Percentiles rank a stretch among this genome's conserved stretches.
Evolutionary conservation across 2,888 invertebrate species (phyloP).

Genomic region (Leucophora obtusa): DNA sequence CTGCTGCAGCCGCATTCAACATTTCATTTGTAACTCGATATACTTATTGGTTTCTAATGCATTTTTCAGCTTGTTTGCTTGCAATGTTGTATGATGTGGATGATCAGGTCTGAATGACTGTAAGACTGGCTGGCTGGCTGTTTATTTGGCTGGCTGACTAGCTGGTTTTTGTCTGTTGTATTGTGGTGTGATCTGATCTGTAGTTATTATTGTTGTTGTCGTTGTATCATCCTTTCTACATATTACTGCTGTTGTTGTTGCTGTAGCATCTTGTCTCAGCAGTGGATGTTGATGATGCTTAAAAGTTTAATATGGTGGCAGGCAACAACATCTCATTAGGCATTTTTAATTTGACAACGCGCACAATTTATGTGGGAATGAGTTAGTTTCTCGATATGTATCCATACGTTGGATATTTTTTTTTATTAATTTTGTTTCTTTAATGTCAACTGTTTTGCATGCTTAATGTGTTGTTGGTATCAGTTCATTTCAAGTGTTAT

Average conservation of each 20-base stretch:
- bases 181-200: slow-evolving; percentile 44
- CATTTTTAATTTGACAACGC: slow-evolving; percentile 76
- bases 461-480: slow-evolving; percentile 43
- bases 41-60: slow-evolving; percentile 63
- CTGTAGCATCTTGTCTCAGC: slow-evolving; percentile 34
- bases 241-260: slow-evolving; percentile 31
- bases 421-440: slow-evolving; percentile 14
- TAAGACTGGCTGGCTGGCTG: not conserved
- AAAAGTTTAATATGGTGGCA: slow-evolving; percentile 61
- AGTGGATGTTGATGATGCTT: slow-evolving; percentile 55
- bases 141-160: not conserved
- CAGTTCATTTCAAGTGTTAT: slow-evolving; percentile 54
- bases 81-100: slow-evolving; percentile 18
- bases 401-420: slow-evolving; percentile 47
- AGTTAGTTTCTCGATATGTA: slow-evolving; percentile 57
- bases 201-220: slow-evolving; percentile 39
- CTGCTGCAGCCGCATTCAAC: slow-evolving; percentile 18
- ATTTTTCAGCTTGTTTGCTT: slow-evolving; percentile 33
- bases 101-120: slow-evolving; percentile 21
- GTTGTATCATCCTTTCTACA: slow-evolving; percentile 38
- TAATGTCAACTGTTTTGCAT: slow-evolving; percentile 61
- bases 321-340: slow-evolving; percentile 72
- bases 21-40: slow-evolving; percentile 61
- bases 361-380: slow-evolving; percentile 76
- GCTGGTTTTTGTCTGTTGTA: slow-evolving; percentile 16